phyloP scores from a whole-genome alignment of 1,140 invertebrate species.

The Ephestia elutella region DNA sequence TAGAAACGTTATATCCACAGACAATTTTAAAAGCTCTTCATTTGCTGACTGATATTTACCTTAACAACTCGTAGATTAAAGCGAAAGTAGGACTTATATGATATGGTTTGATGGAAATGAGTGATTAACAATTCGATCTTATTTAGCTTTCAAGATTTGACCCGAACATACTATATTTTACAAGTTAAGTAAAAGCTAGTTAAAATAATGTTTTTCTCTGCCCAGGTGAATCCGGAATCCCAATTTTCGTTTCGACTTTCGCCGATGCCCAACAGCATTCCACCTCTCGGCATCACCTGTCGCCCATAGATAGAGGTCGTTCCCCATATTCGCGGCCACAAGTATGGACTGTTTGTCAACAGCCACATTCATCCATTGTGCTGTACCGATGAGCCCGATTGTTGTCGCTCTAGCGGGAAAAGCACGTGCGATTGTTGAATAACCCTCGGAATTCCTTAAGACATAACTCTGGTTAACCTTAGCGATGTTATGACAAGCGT shows the following conservation, averaged over 20 bases:
- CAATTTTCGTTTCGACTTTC: neutral
- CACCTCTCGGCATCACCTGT: neutral
- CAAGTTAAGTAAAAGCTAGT: too few species aligned
- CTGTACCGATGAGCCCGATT: neutral
- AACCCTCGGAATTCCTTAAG: neutral
- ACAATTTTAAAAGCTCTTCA: too few species aligned
- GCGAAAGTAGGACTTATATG: too few species aligned
- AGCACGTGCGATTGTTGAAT: constrained; percentile 6
- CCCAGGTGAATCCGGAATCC: neutral
- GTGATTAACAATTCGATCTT: too few species aligned
- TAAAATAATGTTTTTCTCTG: neutral
- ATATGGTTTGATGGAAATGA: too few species aligned
- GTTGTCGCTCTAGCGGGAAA: neutral
- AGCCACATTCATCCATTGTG: neutral
- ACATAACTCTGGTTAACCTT: too few species aligned
- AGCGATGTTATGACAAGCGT: too few species aligned
- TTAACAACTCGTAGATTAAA: too few species aligned
- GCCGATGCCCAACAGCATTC: neutral
- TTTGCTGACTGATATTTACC: too few species aligned
- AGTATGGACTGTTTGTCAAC: constrained; percentile 1
- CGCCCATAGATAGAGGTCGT: neutral
- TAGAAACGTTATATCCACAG: neutral
- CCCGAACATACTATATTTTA: too few species aligned
- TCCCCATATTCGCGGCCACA: neutral
- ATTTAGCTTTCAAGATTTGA: too few species aligned